phyloP scores from a whole-genome alignment of 2,797 vertebrate species.

The Toxotes lorentzi region DNA sequence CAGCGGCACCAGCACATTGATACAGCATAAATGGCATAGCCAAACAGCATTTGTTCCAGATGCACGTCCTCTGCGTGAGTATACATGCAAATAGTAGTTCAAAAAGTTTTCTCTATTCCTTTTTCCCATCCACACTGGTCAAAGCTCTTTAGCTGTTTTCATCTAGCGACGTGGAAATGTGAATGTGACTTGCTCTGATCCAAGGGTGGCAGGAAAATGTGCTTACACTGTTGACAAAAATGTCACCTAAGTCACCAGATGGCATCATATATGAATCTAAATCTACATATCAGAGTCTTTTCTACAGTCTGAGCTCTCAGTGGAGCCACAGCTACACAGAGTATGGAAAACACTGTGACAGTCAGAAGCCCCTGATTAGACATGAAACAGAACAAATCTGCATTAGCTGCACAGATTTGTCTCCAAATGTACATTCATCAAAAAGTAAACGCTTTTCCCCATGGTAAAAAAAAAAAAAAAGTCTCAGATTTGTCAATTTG shows the following conservation, averaged over 20 bases:
- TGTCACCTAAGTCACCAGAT: slow-evolving; percentile 26
- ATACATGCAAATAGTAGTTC: neutral
- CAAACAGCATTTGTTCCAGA: slow-evolving; percentile 17
- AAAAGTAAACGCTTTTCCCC: slow-evolving; percentile 26
- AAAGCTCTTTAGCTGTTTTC: slow-evolving; percentile 14
- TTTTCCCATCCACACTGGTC: slow-evolving; percentile 9
- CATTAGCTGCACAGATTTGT: slow-evolving; percentile 36
- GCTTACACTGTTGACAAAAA: slow-evolving; percentile 32
- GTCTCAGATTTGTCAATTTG: slow-evolving; percentile 30
- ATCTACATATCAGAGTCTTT: slow-evolving; percentile 60
- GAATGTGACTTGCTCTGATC: slow-evolving; percentile 25
- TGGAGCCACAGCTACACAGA: slow-evolving; percentile 24
- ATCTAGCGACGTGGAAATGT: slow-evolving; percentile 18
- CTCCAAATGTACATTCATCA: slow-evolving; percentile 37
- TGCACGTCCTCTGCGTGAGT: slow-evolving; percentile 5
- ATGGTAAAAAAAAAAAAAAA: slow-evolving; percentile 30
- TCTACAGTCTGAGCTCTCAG: slow-evolving; percentile 20
- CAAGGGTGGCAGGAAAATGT: slow-evolving; percentile 17
- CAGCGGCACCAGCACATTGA: neutral
- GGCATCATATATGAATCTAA: slow-evolving; percentile 42
- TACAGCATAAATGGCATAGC: slow-evolving; percentile 7
- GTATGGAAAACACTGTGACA: slow-evolving; percentile 40
- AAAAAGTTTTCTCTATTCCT: neutral
- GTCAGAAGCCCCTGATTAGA: slow-evolving; percentile 53
- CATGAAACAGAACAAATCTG: slow-evolving; percentile 51